Conservation (phyloP, 2,797 vertebrate genomes). For the Myotis myotis region DNA sequence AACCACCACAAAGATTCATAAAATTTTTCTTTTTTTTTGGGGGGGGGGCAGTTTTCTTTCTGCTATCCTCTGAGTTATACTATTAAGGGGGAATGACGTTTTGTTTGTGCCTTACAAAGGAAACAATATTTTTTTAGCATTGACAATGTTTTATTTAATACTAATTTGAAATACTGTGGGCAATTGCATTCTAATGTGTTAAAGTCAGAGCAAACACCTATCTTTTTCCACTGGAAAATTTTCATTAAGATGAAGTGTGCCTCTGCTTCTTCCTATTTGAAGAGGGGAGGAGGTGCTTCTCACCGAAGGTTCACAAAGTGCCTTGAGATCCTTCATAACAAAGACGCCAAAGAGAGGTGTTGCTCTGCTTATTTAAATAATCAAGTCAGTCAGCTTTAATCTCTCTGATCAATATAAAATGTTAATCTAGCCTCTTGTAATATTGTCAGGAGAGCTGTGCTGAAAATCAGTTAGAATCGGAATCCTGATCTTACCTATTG, state of each 20-base stretch:
- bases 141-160: slow-evolving; percentile 32
- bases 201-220: not conserved
- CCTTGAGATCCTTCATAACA: not conserved
- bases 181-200: slow-evolving; percentile 1
- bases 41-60: not conserved
- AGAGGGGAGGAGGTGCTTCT: not conserved
- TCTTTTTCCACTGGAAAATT: not conserved
- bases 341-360: not conserved
- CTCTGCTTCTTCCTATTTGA: not conserved
- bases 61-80: not conserved
- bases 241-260: slow-evolving; percentile 33
- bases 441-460: not conserved
- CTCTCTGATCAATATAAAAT: slow-evolving; percentile 41
- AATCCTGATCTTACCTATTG: not conserved
- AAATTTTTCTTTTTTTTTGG: not conserved
- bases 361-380: slow-evolving; percentile 45
- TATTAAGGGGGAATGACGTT: not conserved
- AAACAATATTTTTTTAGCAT: not conserved
- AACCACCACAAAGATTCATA: not conserved
- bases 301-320: slow-evolving; percentile 2
- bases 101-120: not conserved
- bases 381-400: slow-evolving; percentile 49
- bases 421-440: not conserved
- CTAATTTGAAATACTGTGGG: not conserved
- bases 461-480: slow-evolving; percentile 5